Conservation (phyloP, 2,888 invertebrate species). For the Conomelus anceps region DNA sequence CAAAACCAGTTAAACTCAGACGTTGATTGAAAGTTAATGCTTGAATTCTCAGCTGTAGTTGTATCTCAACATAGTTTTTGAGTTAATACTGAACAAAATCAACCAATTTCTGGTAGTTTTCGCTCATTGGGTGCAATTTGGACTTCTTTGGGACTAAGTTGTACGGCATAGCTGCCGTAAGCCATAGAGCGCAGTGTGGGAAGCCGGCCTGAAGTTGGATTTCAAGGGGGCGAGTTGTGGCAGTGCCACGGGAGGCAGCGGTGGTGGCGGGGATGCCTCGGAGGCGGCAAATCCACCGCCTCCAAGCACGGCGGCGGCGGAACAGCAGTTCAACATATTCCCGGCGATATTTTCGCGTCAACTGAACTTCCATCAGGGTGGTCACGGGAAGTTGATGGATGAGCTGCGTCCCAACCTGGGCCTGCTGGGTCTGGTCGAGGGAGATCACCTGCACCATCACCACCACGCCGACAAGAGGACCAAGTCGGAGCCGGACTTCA, state of each 20-base stretch:
- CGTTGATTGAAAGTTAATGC: too few species aligned
- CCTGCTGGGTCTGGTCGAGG: slow-evolving; percentile 69
- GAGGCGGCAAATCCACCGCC: slow-evolving; percentile 41
- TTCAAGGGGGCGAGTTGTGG: slow-evolving; percentile 36
- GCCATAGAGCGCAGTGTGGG: too few species aligned
- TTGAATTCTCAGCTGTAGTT: too few species aligned
- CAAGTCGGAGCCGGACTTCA: slow-evolving; percentile 56
- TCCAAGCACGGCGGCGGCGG: slow-evolving; percentile 41
- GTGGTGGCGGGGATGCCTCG: slow-evolving; percentile 29
- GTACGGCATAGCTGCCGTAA: too few species aligned
- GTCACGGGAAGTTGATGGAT: slow-evolving; percentile 65
- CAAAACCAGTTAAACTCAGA: too few species aligned
- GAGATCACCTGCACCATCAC: slow-evolving; percentile 53
- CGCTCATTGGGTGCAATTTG: too few species aligned
- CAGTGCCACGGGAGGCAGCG: slow-evolving; percentile 36
- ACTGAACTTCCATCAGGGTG: slow-evolving; percentile 57
- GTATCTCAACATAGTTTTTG: too few species aligned
- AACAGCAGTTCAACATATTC: slow-evolving; percentile 83
- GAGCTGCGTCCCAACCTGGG: slow-evolving; percentile 78
- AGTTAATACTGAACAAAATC: neutral
- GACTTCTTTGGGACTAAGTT: too few species aligned
- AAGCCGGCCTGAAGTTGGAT: slow-evolving; percentile 34
- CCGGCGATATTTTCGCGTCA: slow-evolving; percentile 86
- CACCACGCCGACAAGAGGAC: slow-evolving; percentile 34
- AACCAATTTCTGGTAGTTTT: too few species aligned